These are phyloP conservation scores for Oryzias curvinotus DNA, from an alignment of 2,113 vertebrate species.

Conservation along the genomic window DNA sequence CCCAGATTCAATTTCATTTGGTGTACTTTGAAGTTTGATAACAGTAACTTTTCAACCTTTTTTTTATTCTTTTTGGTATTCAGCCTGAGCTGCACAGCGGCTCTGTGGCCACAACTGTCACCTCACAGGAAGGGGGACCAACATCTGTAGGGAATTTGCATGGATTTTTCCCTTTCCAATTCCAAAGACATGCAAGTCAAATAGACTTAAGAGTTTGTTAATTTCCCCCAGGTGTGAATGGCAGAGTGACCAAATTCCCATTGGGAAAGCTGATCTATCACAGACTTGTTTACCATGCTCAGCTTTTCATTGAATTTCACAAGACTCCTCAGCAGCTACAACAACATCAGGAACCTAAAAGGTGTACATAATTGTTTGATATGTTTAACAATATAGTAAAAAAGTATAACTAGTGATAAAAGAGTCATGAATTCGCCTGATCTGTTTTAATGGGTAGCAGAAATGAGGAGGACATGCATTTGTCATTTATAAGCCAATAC, in stretches of 20 bases:
- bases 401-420: no score
- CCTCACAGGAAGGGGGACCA: conserved; percentile 27
- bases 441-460: no score
- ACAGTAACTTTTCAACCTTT: conserved; percentile 41
- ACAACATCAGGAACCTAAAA: no score
- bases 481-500: no score
- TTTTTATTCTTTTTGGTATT: conserved; percentile 30
- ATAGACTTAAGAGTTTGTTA: conserved; percentile 37
- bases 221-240: conserved; percentile 52
- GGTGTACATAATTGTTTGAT: no score
- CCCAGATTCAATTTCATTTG: conserved; percentile 56
- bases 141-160: conserved; percentile 45
- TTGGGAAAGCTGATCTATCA: conserved; percentile 31
- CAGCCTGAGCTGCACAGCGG: conserved; percentile 16
- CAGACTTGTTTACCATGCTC: conserved; percentile 44
- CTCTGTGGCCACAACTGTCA: conserved; percentile 47
- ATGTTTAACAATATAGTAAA: no score
- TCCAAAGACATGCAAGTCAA: conserved; percentile 55
- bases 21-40: conserved; percentile 60
- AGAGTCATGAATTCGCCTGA: no score
- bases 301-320: conserved; percentile 30
- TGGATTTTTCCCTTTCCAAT: conserved; percentile 43
- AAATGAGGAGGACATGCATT: no score
- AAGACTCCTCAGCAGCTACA: background rate
- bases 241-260: conserved; percentile 37